Conservation (phyloP, 2,113 vertebrate genomes). For the Nannospalax galili region DNA sequence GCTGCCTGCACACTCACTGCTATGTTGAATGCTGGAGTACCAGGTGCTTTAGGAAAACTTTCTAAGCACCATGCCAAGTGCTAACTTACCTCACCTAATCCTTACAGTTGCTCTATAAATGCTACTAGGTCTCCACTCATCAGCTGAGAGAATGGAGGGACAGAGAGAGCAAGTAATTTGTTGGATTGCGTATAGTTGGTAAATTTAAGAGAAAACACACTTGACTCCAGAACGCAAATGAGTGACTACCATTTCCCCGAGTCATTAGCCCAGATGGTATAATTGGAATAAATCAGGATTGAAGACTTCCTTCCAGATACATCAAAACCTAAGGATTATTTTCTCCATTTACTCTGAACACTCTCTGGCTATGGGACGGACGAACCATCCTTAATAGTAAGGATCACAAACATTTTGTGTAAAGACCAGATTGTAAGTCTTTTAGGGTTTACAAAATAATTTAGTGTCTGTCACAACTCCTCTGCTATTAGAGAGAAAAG, state of each 20-base stretch:
- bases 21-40: background rate
- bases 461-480: background rate
- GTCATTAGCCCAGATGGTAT: background rate
- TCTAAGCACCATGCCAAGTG: background rate
- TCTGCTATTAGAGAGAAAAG: background rate
- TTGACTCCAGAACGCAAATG: background rate
- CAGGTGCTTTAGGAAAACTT: background rate
- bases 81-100: background rate
- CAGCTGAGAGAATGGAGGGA: background rate
- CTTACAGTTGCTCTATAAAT: background rate
- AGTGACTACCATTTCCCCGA: background rate
- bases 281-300: background rate
- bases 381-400: background rate
- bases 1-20: fast-evolving
- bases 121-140: background rate
- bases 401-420: background rate
- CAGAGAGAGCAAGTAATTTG: background rate
- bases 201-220: background rate
- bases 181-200: background rate
- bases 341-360: background rate
- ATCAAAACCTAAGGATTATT: background rate
- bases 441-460: background rate
- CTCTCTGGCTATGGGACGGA: background rate
- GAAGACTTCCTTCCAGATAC: background rate
- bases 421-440: background rate